Evolutionary conservation across 2,797 vertebrate genomes (phyloP).

Genomic region (Sphaeramia orbicularis): DNA sequence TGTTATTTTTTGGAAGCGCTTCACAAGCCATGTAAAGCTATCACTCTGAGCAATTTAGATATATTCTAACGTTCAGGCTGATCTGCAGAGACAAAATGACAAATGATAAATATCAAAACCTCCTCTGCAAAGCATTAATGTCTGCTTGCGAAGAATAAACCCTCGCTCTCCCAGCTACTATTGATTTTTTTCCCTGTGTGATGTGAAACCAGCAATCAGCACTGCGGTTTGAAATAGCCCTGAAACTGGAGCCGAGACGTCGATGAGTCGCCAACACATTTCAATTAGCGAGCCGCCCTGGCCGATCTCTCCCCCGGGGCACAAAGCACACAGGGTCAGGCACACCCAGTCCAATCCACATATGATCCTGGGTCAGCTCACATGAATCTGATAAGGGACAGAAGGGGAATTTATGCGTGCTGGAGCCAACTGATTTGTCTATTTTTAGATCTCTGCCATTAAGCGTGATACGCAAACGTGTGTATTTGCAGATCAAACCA

Average conservation of each 20-base stretch:
- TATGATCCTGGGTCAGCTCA: conserved; percentile 65
- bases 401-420: conserved; percentile 50
- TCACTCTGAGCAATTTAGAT: conserved; percentile 49
- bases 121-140: conserved; percentile 82
- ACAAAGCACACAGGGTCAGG: conserved; percentile 76
- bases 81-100: conserved; percentile 71
- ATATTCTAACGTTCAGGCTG: conserved; percentile 37
- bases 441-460: conserved; percentile 37
- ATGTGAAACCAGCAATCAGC: conserved; percentile 91
- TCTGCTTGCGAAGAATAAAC: conserved; percentile 84
- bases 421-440: conserved; percentile 43
- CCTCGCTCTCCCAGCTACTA: conserved; percentile 83
- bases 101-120: conserved; percentile 77
- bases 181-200: conserved; percentile 87
- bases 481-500: conserved; percentile 24
- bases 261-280: conserved; percentile 92
- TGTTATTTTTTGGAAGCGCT: conserved; percentile 31
- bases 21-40: conserved; percentile 19
- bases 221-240: conserved; percentile 89
- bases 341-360: conserved; percentile 76
- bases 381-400: conserved; percentile 69
- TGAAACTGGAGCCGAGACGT: conserved; percentile 89
- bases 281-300: conserved; percentile 91
- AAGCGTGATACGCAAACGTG: conserved; percentile 33
- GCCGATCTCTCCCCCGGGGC: conserved; percentile 88